A percentile compares a stretch with the other conserved stretches of the same genome.
Evolutionary conservation across 2,888 invertebrate genomes (phyloP).

Genomic region (Drosophila neutralis): DNA sequence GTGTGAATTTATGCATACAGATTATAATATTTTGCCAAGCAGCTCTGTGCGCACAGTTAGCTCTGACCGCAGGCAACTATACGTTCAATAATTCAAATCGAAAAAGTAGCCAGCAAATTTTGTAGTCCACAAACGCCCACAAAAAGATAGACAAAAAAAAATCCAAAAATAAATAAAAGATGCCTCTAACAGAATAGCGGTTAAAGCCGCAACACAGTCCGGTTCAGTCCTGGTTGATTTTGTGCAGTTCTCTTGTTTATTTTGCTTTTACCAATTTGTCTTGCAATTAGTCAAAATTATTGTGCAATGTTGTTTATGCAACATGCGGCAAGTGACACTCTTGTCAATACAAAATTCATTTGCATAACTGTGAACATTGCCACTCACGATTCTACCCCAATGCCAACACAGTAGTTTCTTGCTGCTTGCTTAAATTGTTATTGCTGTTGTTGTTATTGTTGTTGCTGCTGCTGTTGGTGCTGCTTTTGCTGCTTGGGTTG

Average conservation of each 20-base stretch:
- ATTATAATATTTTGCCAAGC: conserved; percentile 74
- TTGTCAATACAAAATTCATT: conserved; percentile 73
- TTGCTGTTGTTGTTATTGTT: conserved; percentile 9
- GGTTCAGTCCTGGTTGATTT: conserved; percentile 14
- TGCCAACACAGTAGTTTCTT: conserved; percentile 33
- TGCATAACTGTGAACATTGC: conserved; percentile 68
- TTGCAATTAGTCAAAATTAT: conserved; percentile 77
- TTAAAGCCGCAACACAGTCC: conserved; percentile 9
- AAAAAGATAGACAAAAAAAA: conserved; percentile 20
- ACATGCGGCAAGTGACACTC: conserved; percentile 73
- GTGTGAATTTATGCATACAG: conserved; percentile 80
- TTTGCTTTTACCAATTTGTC: conserved; percentile 61
- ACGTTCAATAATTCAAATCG: conserved; percentile 79
- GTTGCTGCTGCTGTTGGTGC: conserved; percentile 5
- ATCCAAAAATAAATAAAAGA: conserved; percentile 18
- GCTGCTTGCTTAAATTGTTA: conserved; percentile 22
- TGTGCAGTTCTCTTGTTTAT: conserved; percentile 31
- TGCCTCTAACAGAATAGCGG: conserved; percentile 53
- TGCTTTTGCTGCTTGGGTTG: conserved; percentile 24
- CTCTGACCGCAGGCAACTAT: conserved; percentile 67
- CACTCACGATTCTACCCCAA: conserved; percentile 58
- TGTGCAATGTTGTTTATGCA: conserved; percentile 78
- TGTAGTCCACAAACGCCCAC: conserved; percentile 68
- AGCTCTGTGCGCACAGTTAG: conserved; percentile 68
- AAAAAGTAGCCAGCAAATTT: conserved; percentile 75